phyloP scores from a whole-genome alignment of 1,140 invertebrate genomes.

The Heliconius eleuchia region DNA sequence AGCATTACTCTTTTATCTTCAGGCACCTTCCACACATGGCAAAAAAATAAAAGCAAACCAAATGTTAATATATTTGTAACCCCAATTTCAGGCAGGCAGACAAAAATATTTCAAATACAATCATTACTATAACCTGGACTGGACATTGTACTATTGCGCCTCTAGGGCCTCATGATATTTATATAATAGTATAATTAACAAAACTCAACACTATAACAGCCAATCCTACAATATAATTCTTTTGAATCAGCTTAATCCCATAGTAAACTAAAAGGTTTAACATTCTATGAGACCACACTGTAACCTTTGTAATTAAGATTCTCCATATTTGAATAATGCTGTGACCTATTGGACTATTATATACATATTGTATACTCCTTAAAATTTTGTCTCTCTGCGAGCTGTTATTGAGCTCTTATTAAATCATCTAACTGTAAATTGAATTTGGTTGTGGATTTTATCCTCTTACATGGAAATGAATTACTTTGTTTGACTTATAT shows the following conservation, averaged over 20 bases:
- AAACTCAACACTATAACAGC: too few relatives aligned
- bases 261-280: not conserved
- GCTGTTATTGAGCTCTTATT: too few relatives aligned
- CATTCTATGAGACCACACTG: not conserved
- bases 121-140: too few relatives aligned
- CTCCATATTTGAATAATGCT: not conserved
- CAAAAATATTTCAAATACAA: too few relatives aligned
- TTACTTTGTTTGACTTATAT: too few relatives aligned
- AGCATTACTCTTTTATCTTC: not conserved
- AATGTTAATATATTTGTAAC: too few relatives aligned
- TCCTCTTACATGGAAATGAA: too few relatives aligned
- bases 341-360: not conserved
- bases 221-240: not conserved
- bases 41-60: too few relatives aligned
- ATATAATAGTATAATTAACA: not conserved
- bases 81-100: too few relatives aligned
- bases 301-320: not conserved
- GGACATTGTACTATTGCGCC: slow-evolving; percentile 62
- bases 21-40: not conserved
- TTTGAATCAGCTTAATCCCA: not conserved
- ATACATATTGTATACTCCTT: not conserved
- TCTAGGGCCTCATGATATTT: slow-evolving; percentile 85
- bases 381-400: too few relatives aligned
- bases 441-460: too few relatives aligned
- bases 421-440: too few relatives aligned